These are phyloP conservation scores for Catostomus latipinnis DNA, from an alignment of 2,797 vertebrate species.

Conservation along the genomic window DNA sequence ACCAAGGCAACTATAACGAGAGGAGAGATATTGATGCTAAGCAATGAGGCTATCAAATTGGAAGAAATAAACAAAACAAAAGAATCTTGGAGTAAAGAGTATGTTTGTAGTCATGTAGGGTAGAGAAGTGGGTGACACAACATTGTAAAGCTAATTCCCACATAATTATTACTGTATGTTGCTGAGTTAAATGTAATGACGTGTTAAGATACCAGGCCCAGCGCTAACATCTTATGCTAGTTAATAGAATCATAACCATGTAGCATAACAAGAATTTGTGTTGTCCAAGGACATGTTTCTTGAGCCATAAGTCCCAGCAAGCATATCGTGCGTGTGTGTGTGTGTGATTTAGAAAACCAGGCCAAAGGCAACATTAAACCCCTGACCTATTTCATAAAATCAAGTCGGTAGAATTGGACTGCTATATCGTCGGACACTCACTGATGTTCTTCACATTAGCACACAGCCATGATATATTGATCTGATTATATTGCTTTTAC, in stretches of 20 bases:
- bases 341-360: conserved; percentile 23
- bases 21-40: no score
- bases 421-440: not conserved
- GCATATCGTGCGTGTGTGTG: conserved; percentile 21
- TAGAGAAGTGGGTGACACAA: no score
- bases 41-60: no score
- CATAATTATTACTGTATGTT: no score
- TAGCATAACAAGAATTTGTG: not conserved
- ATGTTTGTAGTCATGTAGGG: no score
- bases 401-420: conserved; percentile 23
- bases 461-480: no score
- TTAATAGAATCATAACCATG: not conserved
- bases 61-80: not conserved
- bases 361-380: conserved; percentile 47
- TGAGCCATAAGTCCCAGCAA: conserved; percentile 18
- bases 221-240: not conserved
- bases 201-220: not conserved
- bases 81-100: not conserved
- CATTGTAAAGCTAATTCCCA: not conserved
- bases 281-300: conserved; percentile 38
- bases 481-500: no score
- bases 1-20: no score
- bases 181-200: not conserved
- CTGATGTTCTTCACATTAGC: not conserved
- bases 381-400: conserved; percentile 51